Evolutionary conservation across 2,113 vertebrate species (phyloP).

Genomic region (Chamaea fasciata): DNA sequence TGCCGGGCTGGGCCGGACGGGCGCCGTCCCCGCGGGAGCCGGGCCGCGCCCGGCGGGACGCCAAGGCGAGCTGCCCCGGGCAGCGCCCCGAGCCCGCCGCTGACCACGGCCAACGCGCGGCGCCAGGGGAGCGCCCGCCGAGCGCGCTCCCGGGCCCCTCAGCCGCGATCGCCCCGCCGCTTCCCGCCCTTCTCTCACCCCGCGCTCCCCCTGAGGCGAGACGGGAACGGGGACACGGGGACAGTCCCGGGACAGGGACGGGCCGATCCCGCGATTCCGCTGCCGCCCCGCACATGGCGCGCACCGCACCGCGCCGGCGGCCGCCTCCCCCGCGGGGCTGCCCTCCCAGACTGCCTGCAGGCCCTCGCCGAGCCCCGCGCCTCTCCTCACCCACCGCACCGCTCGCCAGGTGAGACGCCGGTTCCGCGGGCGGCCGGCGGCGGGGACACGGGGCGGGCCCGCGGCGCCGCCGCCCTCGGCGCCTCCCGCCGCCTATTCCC

Average conservation of each 20-base stretch:
- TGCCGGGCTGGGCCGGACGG: not conserved
- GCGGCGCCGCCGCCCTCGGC: accelerated
- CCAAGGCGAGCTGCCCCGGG: too few species aligned
- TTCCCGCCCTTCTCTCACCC: not conserved
- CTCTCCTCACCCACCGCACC: not conserved
- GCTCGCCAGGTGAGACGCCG: not conserved
- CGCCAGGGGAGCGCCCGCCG: too few species aligned
- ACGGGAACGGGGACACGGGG: too few species aligned
- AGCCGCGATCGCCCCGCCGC: not conserved
- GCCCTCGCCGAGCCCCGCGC: not conserved
- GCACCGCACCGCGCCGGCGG: not conserved
- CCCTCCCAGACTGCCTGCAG: not conserved
- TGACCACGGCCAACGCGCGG: not conserved
- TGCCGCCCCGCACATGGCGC: not conserved
- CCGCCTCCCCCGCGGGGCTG: not conserved
- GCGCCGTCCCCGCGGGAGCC: not conserved
- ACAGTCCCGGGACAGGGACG: not conserved
- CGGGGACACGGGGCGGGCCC: too few species aligned
- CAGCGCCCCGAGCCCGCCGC: not conserved
- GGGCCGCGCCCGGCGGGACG: not conserved
- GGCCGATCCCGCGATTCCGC: too few species aligned
- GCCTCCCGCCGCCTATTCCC: not conserved
- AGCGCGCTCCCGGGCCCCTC: not conserved
- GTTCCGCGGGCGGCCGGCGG: not conserved
- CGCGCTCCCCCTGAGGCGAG: not conserved